Evolutionary conservation across 2,113 vertebrate species (phyloP).

Genomic region (Gulo gulo): DNA sequence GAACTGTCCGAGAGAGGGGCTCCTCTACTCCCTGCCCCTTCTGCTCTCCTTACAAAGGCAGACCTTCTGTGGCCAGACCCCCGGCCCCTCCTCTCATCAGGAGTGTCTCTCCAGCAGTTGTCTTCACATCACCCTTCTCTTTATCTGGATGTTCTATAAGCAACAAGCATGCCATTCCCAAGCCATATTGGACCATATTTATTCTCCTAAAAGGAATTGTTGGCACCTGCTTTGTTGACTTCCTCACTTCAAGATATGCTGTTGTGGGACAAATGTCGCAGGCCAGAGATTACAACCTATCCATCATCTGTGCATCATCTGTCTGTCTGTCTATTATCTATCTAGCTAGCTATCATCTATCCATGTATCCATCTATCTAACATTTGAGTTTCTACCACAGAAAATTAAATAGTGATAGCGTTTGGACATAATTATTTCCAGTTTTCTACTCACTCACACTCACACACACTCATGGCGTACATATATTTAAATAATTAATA

Average conservation of each 20-base stretch:
- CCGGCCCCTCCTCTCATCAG: fast-evolving
- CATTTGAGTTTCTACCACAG: neutral
- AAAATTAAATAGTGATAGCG: neutral
- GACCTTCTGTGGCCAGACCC: fast-evolving
- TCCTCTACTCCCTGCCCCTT: no score
- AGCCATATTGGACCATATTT: fast-evolving
- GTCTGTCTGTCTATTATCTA: neutral
- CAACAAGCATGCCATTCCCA: neutral
- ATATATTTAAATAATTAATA: neutral
- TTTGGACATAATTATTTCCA: neutral
- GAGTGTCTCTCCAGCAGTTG: no score
- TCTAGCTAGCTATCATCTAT: neutral
- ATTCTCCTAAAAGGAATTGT: neutral
- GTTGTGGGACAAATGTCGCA: neutral
- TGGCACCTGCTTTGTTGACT: neutral
- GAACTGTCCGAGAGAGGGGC: neutral
- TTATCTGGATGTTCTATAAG: neutral
- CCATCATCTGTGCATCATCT: neutral
- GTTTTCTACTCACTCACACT: neutral
- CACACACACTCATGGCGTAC: neutral
- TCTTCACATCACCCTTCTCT: fast-evolving
- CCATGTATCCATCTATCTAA: neutral
- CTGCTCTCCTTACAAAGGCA: fast-evolving
- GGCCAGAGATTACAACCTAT: no score
- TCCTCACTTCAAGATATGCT: neutral